These are phyloP conservation scores for Neuroterus valhalla DNA, from an alignment of 1,140 invertebrate species.

Conservation along the genomic window DNA sequence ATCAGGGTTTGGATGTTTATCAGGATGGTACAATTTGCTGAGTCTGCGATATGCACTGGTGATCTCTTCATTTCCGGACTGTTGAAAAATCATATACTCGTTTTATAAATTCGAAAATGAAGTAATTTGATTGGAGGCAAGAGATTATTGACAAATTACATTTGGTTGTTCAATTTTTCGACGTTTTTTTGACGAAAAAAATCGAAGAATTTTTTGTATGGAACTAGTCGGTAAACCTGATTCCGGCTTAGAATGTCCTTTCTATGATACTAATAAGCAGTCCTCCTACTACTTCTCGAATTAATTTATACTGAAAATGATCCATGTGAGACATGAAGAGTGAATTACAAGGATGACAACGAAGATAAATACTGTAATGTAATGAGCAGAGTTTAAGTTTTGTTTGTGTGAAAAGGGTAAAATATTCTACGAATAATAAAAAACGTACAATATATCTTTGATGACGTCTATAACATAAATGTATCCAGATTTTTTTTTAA, in stretches of 20 bases:
- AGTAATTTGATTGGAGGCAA: conserved; percentile 12
- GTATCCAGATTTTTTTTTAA: not conserved
- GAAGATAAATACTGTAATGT: too few relatives aligned
- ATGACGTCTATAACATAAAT: not conserved
- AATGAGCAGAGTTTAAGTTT: too few relatives aligned
- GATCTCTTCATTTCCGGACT: conserved; percentile 93
- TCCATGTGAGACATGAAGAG: too few relatives aligned
- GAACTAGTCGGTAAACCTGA: too few relatives aligned
- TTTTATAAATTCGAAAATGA: conserved; percentile 42
- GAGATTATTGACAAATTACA: not conserved
- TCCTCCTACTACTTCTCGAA: too few relatives aligned
- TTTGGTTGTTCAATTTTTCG: not conserved
- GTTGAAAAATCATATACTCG: conserved; percentile 54
- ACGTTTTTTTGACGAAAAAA: conserved; percentile 30
- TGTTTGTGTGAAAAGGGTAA: too few relatives aligned
- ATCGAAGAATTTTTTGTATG: too few relatives aligned
- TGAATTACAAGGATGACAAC: too few relatives aligned
- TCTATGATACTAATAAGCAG: too few relatives aligned
- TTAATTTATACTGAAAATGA: too few relatives aligned
- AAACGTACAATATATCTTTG: not conserved
- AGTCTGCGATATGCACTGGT: conserved; percentile 92
- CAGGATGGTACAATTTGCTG: conserved; percentile 95
- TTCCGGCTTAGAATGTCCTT: too few relatives aligned
- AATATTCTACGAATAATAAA: too few relatives aligned
- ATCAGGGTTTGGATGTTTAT: conserved; percentile 90